Percentiles rank a stretch among this genome's conserved stretches.
Evolutionary conservation across 2,888 invertebrate species (phyloP).

Genomic region (Toxonevra muliebris): DNA sequence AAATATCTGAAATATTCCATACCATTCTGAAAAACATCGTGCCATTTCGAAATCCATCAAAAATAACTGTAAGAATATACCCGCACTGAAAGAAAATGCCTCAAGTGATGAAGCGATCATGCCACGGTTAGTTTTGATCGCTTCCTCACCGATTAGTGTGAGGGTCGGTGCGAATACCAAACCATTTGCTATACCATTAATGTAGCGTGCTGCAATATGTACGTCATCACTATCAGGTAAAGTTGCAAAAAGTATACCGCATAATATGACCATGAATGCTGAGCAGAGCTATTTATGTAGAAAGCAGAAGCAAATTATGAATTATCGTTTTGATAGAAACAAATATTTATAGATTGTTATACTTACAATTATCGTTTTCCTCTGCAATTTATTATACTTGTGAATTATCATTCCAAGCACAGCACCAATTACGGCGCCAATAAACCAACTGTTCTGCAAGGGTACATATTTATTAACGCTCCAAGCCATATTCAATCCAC

Average conservation of each 20-base stretch:
- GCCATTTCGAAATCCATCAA: conserved; percentile 25
- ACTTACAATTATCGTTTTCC: conserved; percentile 18
- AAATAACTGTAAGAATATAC: conserved; percentile 49
- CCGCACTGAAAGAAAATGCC: conserved; percentile 42
- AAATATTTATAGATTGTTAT: too few relatives aligned
- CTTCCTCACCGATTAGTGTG: conserved; percentile 52
- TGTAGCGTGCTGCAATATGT: conserved; percentile 46
- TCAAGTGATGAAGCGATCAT: conserved; percentile 40
- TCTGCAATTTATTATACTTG: background rate
- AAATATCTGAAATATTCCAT: conserved; percentile 45
- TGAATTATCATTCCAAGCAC: conserved; percentile 43
- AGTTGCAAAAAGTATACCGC: conserved; percentile 47
- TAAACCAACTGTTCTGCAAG: conserved; percentile 53
- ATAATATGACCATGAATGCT: conserved; percentile 47
- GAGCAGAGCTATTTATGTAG: conserved; percentile 39
- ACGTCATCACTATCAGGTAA: conserved; percentile 33
- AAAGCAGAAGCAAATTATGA: too few relatives aligned
- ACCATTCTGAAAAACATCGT: conserved; percentile 40
- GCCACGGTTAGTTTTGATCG: conserved; percentile 48
- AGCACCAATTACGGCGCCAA: conserved; percentile 54
- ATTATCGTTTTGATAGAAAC: too few relatives aligned
- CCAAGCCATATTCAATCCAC: conserved; percentile 50
- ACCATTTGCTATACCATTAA: conserved; percentile 58
- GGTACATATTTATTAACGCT: too few relatives aligned
- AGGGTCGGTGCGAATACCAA: conserved; percentile 51